Conservation (phyloP, 2,113 vertebrate genomes). For the Chloroceryle aenea region DNA sequence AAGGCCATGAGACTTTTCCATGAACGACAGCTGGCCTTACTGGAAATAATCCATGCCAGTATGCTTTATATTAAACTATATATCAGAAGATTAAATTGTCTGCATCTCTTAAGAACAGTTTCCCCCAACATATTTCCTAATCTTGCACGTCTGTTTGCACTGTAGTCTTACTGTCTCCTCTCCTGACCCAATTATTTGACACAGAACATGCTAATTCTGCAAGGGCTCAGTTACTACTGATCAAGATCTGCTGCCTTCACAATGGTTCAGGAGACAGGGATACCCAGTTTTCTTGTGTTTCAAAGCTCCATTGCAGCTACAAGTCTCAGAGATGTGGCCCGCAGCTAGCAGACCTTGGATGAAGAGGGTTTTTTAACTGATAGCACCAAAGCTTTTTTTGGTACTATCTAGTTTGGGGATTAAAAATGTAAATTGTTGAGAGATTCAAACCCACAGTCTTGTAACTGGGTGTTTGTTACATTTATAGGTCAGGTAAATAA, state of each 20-base stretch:
- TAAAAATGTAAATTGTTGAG: neutral
- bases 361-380: neutral
- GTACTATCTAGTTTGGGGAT: neutral
- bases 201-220: neutral
- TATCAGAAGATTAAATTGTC: neutral
- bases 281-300: neutral
- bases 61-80: constrained; percentile 26
- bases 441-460: neutral
- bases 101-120: neutral
- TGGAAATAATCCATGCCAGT: constrained; percentile 90
- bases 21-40: constrained; percentile 84
- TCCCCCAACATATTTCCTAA: neutral
- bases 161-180: neutral
- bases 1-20: constrained; percentile 87
- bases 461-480: constrained; percentile 4
- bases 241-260: neutral
- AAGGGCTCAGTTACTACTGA: neutral
- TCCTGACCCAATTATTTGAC: neutral
- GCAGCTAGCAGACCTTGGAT: neutral
- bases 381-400: neutral
- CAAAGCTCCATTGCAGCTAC: neutral
- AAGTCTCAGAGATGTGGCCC: neutral
- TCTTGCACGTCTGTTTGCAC: neutral
- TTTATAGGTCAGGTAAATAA: constrained; percentile 82
- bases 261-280: neutral